Conservation (phyloP, 2,888 invertebrate species). For the Sympetrum striolatum region DNA sequence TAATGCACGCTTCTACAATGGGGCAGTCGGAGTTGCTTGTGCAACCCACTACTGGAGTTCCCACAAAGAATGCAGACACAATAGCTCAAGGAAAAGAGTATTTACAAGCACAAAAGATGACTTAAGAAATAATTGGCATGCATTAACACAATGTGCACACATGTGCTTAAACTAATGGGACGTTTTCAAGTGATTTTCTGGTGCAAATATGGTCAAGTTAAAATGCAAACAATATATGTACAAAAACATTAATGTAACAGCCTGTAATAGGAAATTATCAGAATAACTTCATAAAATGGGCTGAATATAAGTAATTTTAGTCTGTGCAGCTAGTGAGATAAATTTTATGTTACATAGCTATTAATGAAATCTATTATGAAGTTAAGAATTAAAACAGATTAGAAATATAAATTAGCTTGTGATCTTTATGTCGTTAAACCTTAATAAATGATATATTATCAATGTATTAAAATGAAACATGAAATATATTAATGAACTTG, state of each 20-base stretch:
- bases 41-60: slow-evolving; percentile 75
- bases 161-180: slow-evolving; percentile 1
- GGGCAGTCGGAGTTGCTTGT: slow-evolving; percentile 84
- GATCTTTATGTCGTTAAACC: background rate
- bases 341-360: background rate
- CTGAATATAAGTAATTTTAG: background rate
- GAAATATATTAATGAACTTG: background rate
- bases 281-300: too few species aligned
- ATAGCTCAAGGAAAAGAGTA: slow-evolving; percentile 28
- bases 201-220: background rate
- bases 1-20: slow-evolving; percentile 85
- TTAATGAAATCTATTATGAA: background rate
- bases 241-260: too few species aligned
- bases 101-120: slow-evolving; percentile 11
- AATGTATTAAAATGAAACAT: background rate
- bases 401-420: background rate
- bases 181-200: slow-evolving; percentile 19
- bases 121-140: slow-evolving; percentile 15
- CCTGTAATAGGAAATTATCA: too few species aligned
- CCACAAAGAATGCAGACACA: slow-evolving; percentile 38
- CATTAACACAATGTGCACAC: slow-evolving; percentile 23
- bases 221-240: too few species aligned
- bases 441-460: background rate
- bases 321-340: background rate
- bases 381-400: background rate